phyloP scores from a whole-genome alignment of 2,888 invertebrate genomes.

The Drosophila vallismaia region DNA sequence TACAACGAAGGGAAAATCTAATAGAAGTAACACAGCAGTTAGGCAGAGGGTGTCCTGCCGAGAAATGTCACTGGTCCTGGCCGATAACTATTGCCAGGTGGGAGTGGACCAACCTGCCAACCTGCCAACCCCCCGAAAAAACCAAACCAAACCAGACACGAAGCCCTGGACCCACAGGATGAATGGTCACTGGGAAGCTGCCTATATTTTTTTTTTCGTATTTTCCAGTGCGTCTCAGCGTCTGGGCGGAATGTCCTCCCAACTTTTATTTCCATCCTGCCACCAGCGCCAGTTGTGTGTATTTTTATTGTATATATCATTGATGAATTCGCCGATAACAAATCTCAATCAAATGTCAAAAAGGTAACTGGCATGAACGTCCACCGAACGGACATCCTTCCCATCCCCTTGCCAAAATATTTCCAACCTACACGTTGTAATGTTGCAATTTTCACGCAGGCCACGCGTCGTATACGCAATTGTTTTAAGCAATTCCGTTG shows the following conservation, averaged over 20 bases:
- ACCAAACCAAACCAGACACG: constrained; percentile 18
- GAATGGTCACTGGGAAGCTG: constrained; percentile 28
- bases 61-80: constrained; percentile 74
- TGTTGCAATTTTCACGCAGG: constrained; percentile 81
- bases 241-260: constrained; percentile 28
- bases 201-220: not conserved
- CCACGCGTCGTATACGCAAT: constrained; percentile 74
- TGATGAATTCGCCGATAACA: constrained; percentile 83
- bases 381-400: not conserved
- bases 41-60: constrained; percentile 47
- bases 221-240: constrained; percentile 43
- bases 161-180: constrained; percentile 13
- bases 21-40: constrained; percentile 63
- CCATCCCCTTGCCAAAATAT: not conserved
- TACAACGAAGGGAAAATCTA: constrained; percentile 52
- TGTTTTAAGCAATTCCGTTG: constrained; percentile 62
- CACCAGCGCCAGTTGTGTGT: constrained; percentile 39
- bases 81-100: constrained; percentile 62
- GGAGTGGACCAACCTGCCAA: not conserved
- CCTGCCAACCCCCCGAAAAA: not conserved
- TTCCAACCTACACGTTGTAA: constrained; percentile 74
- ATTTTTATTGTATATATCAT: constrained; percentile 82
- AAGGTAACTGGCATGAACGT: constrained; percentile 81
- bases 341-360: constrained; percentile 84
- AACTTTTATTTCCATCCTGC: constrained; percentile 1